A percentile compares a stretch with the other conserved stretches of the same genome.
Evolutionary conservation across 2,113 vertebrate genomes (phyloP).

Genomic region (Hippoglossus stenolepis): DNA sequence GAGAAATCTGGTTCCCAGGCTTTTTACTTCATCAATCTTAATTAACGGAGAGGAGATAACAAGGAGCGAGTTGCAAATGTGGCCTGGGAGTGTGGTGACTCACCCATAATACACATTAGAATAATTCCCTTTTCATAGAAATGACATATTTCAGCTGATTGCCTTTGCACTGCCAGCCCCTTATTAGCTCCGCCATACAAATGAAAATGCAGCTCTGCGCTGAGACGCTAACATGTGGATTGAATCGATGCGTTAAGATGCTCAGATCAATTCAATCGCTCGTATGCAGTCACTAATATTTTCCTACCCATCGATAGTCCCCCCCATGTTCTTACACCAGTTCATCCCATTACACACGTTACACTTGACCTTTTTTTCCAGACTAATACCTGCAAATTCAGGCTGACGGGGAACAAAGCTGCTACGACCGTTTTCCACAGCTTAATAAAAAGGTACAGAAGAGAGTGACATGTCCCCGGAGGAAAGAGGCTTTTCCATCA

Average conservation of each 20-base stretch:
- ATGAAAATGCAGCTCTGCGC: conserved; percentile 19
- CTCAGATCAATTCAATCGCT: too few species aligned
- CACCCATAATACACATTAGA: conserved; percentile 52
- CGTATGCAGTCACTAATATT: background rate
- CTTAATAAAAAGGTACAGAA: conserved; percentile 32
- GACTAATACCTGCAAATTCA: conserved; percentile 37
- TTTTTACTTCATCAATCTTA: conserved; percentile 59
- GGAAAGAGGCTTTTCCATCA: conserved; percentile 48
- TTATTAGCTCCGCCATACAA: conserved; percentile 39
- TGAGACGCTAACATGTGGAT: background rate
- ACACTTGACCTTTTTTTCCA: conserved; percentile 31
- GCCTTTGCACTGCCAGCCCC: conserved; percentile 36
- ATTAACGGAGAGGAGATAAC: conserved; percentile 68
- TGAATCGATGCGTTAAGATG: background rate
- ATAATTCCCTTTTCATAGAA: conserved; percentile 67
- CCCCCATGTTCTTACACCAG: background rate
- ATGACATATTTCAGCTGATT: conserved; percentile 56
- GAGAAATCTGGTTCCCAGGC: conserved; percentile 52
- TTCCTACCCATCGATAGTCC: background rate
- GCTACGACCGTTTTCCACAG: conserved; percentile 10
- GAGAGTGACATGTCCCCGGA: conserved; percentile 36
- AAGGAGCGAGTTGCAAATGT: conserved; percentile 57
- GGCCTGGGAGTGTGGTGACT: conserved; percentile 54
- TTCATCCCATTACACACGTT: conserved; percentile 40
- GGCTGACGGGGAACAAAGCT: conserved; percentile 31